A percentile compares a stretch with the other conserved stretches of the same genome.
Conservation (phyloP, 2,113 vertebrate genomes). For the Bungarus multicinctus region DNA sequence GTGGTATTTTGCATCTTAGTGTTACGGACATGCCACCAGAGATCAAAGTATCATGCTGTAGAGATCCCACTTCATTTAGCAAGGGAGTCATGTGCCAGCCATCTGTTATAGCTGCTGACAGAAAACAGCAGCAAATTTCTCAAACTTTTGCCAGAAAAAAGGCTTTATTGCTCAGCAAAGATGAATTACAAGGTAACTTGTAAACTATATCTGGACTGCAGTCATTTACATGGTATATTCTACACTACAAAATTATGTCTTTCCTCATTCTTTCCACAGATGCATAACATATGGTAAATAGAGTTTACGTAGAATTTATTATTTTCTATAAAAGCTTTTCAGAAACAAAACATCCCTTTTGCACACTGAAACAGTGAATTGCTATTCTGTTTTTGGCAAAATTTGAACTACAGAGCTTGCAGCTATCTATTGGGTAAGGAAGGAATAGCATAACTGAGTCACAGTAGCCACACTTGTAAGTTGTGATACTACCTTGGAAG, state of each 20-base stretch:
- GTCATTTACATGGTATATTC: slow-evolving; percentile 67
- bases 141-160: slow-evolving; percentile 73
- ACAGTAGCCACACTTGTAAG: no score
- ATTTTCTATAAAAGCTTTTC: slow-evolving; percentile 34
- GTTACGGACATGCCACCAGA: slow-evolving; percentile 78
- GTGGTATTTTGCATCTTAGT: slow-evolving; percentile 81
- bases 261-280: background rate
- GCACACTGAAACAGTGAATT: slow-evolving; percentile 14
- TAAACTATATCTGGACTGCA: slow-evolving; percentile 77
- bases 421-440: background rate
- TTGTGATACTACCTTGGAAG: background rate
- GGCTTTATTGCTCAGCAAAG: slow-evolving; percentile 79
- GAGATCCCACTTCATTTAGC: slow-evolving; percentile 75
- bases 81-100: slow-evolving; percentile 84
- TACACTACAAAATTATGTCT: slow-evolving; percentile 60
- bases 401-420: background rate
- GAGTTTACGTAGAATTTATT: slow-evolving; percentile 31
- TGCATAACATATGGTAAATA: slow-evolving; percentile 48
- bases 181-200: slow-evolving; percentile 76
- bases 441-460: background rate
- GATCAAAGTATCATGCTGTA: slow-evolving; percentile 80
- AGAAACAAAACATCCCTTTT: slow-evolving; percentile 37
- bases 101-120: slow-evolving; percentile 84
- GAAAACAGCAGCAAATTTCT: slow-evolving; percentile 83
- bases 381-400: slow-evolving; percentile 15